Base-by-base conservation (phyloP, 2,888 invertebrate species). In the Venustoraphidia nigricollis region DNA sequence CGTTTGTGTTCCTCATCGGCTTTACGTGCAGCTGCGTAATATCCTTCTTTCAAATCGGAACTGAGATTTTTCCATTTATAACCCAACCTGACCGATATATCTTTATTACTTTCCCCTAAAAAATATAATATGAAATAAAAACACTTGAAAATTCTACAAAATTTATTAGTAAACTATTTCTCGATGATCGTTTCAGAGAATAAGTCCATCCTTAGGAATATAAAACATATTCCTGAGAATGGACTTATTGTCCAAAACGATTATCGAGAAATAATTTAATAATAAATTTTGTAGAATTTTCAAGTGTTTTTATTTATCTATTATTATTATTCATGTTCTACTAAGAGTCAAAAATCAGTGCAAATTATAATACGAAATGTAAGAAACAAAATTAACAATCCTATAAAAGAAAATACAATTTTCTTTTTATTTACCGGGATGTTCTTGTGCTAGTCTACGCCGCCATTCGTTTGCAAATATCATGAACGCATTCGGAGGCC, bases 401-500 rank as follows among this genome's bases (percentile, higher is more conserved):
- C n/a, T 46, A 10, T 10, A 17, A 35, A 39, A 36, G 36, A 52
- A 46, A 38, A n/a, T 34, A 35, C 27, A 36, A n/a, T 45, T 17
- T 34, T 27, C 35, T n/a, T 14, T 17, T 17, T 34, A 50, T 53
- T 52, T 57, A 65, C 66, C 57, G 48, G 68, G 69, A 59, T 69
- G 58, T 57, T 71, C 63, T 6, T 58, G 54, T 6, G 68, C 66
- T 42, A 72, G 54, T 56, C 66, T 67, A 47, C 65, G 62, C 37
- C 72, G 61, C 68, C 69, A 69, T 54, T 71, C 67, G 53, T 68
- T 69, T 2, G 70, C 68, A 57, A 72, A 73, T 46, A 72, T 64
- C 70, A 72, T 72, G 56, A 72, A 73, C 4, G 72, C 70, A 58
- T 70, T 72, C 2, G 67, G 68, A 8, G 71, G 70, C 45, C 69